phyloP scores from a whole-genome alignment of 2,797 vertebrate species.

The Stomatorhinus walkeri region DNA sequence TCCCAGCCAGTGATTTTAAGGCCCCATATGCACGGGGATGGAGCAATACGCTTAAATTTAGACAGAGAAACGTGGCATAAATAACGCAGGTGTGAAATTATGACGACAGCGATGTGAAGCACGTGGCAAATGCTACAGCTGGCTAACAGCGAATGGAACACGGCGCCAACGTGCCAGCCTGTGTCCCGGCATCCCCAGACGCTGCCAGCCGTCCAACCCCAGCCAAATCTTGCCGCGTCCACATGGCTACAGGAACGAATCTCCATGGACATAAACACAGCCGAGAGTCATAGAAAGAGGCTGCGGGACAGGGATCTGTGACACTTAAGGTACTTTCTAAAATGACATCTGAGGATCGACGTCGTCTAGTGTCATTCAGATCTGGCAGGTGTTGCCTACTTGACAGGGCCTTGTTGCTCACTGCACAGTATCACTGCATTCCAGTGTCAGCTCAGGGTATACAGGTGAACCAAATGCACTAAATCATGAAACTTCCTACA shows the following conservation, averaged over 20 bases:
- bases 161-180: background rate
- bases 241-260: background rate
- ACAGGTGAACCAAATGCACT: background rate
- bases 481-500: background rate
- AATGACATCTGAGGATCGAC: background rate
- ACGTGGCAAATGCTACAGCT: background rate
- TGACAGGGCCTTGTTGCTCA: background rate
- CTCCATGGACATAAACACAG: background rate
- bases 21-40: background rate
- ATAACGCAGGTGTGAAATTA: constrained; percentile 11
- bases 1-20: background rate
- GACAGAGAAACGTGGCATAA: background rate
- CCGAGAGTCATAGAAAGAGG: background rate
- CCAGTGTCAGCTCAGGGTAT: background rate
- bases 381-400: background rate
- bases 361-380: background rate
- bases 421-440: background rate
- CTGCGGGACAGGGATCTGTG: background rate
- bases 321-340: background rate
- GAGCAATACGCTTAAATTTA: background rate
- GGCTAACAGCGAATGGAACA: background rate
- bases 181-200: background rate
- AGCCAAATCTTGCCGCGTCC: background rate
- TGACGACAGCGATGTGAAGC: background rate
- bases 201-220: background rate